Conservation (phyloP, 1,140 invertebrate species). For the Diuraphis noxia region DNA sequence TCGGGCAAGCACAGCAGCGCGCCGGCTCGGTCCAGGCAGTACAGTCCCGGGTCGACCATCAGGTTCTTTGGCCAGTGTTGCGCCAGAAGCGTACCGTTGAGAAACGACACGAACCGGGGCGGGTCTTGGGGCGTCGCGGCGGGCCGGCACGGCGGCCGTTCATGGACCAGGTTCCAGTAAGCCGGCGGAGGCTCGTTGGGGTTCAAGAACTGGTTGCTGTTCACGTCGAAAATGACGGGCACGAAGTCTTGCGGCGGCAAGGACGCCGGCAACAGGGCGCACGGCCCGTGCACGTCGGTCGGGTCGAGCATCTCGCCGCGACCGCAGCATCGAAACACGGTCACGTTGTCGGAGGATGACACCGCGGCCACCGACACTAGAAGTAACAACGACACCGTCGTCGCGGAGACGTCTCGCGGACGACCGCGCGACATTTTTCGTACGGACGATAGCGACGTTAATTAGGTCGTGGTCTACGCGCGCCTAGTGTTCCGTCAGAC, state of each 20-base stretch:
- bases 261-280: neutral
- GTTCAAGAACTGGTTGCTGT: slow-evolving; percentile 58
- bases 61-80: slow-evolving; percentile 58
- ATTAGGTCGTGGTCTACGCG: neutral
- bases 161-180: slow-evolving; percentile 59
- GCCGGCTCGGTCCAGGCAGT: slow-evolving; percentile 61
- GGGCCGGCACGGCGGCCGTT: neutral
- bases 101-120: slow-evolving; percentile 61
- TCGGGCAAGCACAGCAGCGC: slow-evolving; percentile 47
- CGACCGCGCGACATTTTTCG: neutral
- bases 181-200: slow-evolving; percentile 60
- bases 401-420: neutral
- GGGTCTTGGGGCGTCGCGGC: slow-evolving; percentile 55
- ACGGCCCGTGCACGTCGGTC: neutral
- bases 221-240: slow-evolving; percentile 64
- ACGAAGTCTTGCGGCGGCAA: slow-evolving; percentile 40
- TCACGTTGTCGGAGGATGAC: slow-evolving; percentile 58
- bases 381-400: neutral
- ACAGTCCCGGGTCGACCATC: slow-evolving; percentile 60
- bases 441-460: neutral
- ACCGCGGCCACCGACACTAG: neutral
- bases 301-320: slow-evolving; percentile 60
- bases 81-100: slow-evolving; percentile 65
- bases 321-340: slow-evolving; percentile 64
- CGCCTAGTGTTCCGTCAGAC: neutral